These are phyloP conservation scores for Xiphophorus birchmanni DNA, from an alignment of 2,797 vertebrate species.

Conservation along the genomic window DNA sequence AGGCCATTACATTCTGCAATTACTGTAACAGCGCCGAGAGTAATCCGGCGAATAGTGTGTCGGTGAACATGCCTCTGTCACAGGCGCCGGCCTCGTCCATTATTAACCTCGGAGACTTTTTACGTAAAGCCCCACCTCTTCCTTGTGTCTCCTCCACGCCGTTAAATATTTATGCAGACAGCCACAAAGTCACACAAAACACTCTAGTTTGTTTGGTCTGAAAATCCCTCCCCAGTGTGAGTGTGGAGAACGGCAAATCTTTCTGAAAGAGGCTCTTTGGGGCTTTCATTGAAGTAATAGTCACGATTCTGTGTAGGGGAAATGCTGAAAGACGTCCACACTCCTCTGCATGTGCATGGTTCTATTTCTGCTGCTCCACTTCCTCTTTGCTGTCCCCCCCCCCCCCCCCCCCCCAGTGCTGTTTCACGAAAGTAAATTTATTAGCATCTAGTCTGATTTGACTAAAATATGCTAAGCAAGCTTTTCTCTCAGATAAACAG, in stretches of 20 bases:
- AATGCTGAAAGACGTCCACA: constrained; percentile 1
- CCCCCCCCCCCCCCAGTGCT: neutral
- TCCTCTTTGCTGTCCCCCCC: neutral
- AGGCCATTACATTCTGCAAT: constrained; percentile 23
- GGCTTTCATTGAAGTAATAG: constrained; percentile 10
- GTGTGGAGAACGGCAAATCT: constrained; percentile 1
- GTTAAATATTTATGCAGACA: constrained; percentile 69
- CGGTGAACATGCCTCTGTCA: constrained; percentile 40
- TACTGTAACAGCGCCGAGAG: constrained; percentile 11
- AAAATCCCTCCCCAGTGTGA: constrained; percentile 4
- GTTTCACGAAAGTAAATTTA: neutral
- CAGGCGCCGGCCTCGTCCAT: constrained; percentile 57
- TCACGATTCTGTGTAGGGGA: constrained; percentile 1
- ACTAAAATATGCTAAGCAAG: neutral
- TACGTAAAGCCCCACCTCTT: constrained; percentile 56
- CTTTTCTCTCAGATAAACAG: neutral
- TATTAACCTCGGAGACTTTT: constrained; percentile 65
- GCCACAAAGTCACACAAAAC: constrained; percentile 42
- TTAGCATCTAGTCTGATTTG: neutral
- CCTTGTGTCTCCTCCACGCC: constrained; percentile 17
- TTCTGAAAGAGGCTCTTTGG: constrained; percentile 13
- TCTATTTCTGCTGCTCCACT: neutral
- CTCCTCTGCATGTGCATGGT: neutral
- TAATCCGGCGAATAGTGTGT: constrained; percentile 32
- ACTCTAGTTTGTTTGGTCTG: constrained; percentile 16